Evolutionary conservation across 2,113 vertebrate species (phyloP).

Genomic region (Centropristis striata): DNA sequence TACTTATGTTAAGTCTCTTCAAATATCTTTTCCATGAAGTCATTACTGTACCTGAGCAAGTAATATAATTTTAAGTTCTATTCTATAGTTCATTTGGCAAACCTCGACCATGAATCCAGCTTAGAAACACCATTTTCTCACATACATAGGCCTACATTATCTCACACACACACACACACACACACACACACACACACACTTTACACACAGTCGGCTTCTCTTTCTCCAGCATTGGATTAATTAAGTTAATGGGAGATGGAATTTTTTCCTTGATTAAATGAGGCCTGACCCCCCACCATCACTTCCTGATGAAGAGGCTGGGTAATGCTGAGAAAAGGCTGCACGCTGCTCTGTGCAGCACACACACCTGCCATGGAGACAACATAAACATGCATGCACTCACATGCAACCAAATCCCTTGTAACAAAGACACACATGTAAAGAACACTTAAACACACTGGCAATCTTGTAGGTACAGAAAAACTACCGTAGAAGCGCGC

Average conservation of each 20-base stretch:
- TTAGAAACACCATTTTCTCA: slow-evolving; percentile 22
- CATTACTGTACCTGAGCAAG: neutral
- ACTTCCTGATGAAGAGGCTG: slow-evolving; percentile 67
- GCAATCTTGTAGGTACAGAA: neutral
- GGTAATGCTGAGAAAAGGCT: slow-evolving; percentile 52
- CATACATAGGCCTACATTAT: neutral
- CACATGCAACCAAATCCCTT: slow-evolving; percentile 8
- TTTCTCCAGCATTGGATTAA: slow-evolving; percentile 66
- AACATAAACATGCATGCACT: slow-evolving; percentile 4
- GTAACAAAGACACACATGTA: slow-evolving; percentile 1
- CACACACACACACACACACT: slow-evolving; percentile 30
- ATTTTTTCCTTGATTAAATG: slow-evolving; percentile 83
- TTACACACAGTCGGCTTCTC: slow-evolving; percentile 35
- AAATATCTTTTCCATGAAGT: slow-evolving; percentile 21
- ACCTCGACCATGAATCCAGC: slow-evolving; percentile 23
- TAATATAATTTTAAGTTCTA: slow-evolving; percentile 15
- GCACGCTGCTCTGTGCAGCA: slow-evolving; percentile 14
- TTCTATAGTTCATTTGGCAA: slow-evolving; percentile 31
- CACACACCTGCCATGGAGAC: slow-evolving; percentile 11
- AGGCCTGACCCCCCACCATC: slow-evolving; percentile 70
- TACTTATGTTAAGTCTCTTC: neutral
- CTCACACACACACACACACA: slow-evolving; percentile 16
- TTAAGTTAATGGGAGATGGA: slow-evolving; percentile 83
- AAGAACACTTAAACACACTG: neutral
- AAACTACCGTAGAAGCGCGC: neutral